Evolutionary conservation across 2,888 invertebrate genomes (phyloP), one percentile per base, ranked within the genome.

Genomic region (Hedya salicella): DNA sequence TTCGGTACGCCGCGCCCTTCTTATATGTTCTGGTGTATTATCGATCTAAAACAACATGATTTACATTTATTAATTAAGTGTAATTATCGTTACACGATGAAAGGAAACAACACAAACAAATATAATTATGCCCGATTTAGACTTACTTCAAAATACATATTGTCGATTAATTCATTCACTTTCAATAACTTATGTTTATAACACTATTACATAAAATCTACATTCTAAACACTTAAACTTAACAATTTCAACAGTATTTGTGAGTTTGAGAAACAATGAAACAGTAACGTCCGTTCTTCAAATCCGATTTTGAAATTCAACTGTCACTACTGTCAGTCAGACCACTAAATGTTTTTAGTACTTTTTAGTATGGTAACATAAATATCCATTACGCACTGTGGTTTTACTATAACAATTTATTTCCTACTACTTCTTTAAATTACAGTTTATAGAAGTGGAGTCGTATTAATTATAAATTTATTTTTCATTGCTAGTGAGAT

Each of bases 11-110:
- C 93, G 74, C 71, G 82, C 71, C 77, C 80, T 80, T 68, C 78
- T 81, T 36, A 91, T 81, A 69, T 85, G 86, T 71, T 92, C 92
- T 9, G 93, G 93, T 30, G 93, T 92, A 75, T 93, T 92, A 70
- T 92, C 88, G 71, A 93, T 89, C 93, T 93, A 78, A 56, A 75
- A 69, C 14, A 62, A 70, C 11, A 67, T 54, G 42, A 30, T 17
- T 25, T 14, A 11, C 30, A 44, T n/a, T n/a, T 48, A 19, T 54
- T 14, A 67, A 44, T 53, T 40, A 48, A 56, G 25, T 8, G 17
- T 62, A 57, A 19, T 42, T 13, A 57, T 17, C 5, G 16, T 44
- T n/a, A 30, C 42, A 13, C 13, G 1, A 5, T 32, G 5, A 6
- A 42, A 62, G 62, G 62, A 53, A 39, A 36, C 57, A 36, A 17